Percentiles rank a stretch among this genome's conserved stretches.
phyloP scores from a whole-genome alignment of 2,797 vertebrate genomes.

The Sciaenops ocellatus region DNA sequence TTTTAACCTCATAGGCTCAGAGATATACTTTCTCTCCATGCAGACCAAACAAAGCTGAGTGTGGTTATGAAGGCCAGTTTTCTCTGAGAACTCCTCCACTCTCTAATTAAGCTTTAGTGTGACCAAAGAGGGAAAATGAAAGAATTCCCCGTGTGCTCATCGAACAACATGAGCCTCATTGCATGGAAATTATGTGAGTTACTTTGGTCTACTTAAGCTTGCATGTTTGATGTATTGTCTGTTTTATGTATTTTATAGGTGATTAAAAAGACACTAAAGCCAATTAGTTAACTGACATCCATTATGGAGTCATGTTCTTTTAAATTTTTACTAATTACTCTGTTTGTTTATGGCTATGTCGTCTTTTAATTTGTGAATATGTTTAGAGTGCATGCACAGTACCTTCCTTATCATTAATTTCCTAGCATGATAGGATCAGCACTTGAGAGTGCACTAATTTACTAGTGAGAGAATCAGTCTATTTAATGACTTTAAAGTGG shows the following conservation, averaged over 20 bases:
- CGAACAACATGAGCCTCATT: slow-evolving; percentile 71
- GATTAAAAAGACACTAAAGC: slow-evolving; percentile 56
- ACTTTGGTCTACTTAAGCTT: slow-evolving; percentile 58
- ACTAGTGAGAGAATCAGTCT: slow-evolving; percentile 27
- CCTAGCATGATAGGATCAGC: slow-evolving; percentile 32
- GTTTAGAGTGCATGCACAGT: not conserved
- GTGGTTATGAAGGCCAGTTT: slow-evolving; percentile 48
- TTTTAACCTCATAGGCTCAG: slow-evolving; percentile 25
- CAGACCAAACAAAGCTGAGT: slow-evolving; percentile 46
- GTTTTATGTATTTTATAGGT: slow-evolving; percentile 45
- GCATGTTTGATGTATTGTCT: slow-evolving; percentile 50
- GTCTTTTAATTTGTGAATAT: slow-evolving; percentile 21
- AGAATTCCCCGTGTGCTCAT: slow-evolving; percentile 74
- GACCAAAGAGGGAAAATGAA: slow-evolving; percentile 75
- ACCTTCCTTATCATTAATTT: slow-evolving; percentile 24
- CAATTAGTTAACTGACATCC: slow-evolving; percentile 46
- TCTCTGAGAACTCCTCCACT: slow-evolving; percentile 48
- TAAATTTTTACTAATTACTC: slow-evolving; percentile 34
- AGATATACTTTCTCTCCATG: slow-evolving; percentile 27
- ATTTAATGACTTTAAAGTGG: slow-evolving; percentile 48
- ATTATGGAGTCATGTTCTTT: slow-evolving; percentile 17
- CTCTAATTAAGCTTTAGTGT: slow-evolving; percentile 78
- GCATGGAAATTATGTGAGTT: slow-evolving; percentile 62
- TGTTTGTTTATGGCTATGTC: slow-evolving; percentile 5
- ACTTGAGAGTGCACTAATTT: slow-evolving; percentile 10